Evolutionary conservation across 2,113 vertebrate genomes (phyloP), one percentile per base, ranked within the genome.

Genomic region (Regulus satrapa): DNA sequence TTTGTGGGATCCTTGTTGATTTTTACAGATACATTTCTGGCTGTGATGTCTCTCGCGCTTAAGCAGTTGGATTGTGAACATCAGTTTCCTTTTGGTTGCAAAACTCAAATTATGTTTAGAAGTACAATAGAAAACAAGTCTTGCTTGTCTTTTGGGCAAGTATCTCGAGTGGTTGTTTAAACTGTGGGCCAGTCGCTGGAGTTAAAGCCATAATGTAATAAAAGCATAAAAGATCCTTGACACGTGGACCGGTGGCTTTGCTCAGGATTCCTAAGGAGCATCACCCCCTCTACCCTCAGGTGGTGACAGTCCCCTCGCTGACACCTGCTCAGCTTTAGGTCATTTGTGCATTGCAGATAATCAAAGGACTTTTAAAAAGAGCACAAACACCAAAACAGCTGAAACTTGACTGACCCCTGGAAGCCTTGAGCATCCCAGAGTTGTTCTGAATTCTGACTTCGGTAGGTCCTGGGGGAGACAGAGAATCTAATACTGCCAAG

Each of bases 101-200:
- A n/a, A 82, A 71, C 13, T 14, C 17, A 73, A 71, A 8, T 45
- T 7, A 1, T 5, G 1, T 9, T 41, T 43, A 48, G 67, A 51
- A 76, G 66, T 5, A 5, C 0, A 6, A 11, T 1, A 18, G 32
- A 12, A 12, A 28, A 17, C 12, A n/a, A 56, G 18, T 18, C 20
- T 45, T 9, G 0, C 23, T 9, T 72, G 21, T 14, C 40, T 61
- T 45, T 34, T 13, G 29, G 45, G 28, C 13, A 40, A 41, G 41
- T 7, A 4, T 9, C 5, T 80, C 0, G 0, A 6, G 0, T 7
- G 6, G 16, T 7, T n/a, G 25, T 28, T 67, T 3, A 0, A 52
- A 38, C 16, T 38, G 23, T 45, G n/a, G 56, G 74, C 66, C 34
- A 29, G 25, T 48, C 55, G 29, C 56, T 71, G 49, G 31, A 55